Evolutionary conservation across 2,797 vertebrate species (phyloP).

Genomic region (Aldrovandia affinis): DNA sequence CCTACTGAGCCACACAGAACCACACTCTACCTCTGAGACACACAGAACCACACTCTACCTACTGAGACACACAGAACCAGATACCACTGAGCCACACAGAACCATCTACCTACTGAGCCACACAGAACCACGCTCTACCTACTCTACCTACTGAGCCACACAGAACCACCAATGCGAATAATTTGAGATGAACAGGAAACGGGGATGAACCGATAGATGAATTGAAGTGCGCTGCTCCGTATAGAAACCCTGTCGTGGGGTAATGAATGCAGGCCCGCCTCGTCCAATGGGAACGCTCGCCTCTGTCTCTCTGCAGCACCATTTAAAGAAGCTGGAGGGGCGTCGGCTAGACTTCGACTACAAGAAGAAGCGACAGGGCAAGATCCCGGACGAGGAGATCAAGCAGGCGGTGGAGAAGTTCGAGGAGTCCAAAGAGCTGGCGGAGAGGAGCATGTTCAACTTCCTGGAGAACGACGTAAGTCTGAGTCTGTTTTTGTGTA

Average conservation of each 20-base stretch:
- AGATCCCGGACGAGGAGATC: slow-evolving; percentile 89
- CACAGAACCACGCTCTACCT: no score
- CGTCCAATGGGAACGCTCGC: not conserved
- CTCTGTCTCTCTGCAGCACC: slow-evolving; percentile 74
- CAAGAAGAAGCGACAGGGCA: slow-evolving; percentile 90
- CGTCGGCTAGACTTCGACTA: slow-evolving; percentile 94
- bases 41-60: no score
- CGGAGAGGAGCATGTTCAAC: slow-evolving; percentile 95
- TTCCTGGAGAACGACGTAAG: slow-evolving; percentile 96
- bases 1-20: no score
- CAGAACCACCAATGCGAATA: no score
- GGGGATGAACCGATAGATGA: no score
- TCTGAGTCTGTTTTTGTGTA: slow-evolving; percentile 18
- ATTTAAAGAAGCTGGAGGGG: slow-evolving; percentile 92
- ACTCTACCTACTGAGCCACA: no score
- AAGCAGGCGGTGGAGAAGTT: slow-evolving; percentile 92
- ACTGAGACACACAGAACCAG: no score
- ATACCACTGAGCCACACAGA: no score
- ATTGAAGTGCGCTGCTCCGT: not conserved
- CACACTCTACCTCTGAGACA: no score
- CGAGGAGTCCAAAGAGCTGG: slow-evolving; percentile 91
- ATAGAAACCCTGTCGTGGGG: not conserved
- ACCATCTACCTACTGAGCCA: no score
- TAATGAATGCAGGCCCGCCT: not conserved
- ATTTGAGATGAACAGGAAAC: no score